Conservation (phyloP, 2,888 invertebrate species). For the Agriopis marginaria region DNA sequence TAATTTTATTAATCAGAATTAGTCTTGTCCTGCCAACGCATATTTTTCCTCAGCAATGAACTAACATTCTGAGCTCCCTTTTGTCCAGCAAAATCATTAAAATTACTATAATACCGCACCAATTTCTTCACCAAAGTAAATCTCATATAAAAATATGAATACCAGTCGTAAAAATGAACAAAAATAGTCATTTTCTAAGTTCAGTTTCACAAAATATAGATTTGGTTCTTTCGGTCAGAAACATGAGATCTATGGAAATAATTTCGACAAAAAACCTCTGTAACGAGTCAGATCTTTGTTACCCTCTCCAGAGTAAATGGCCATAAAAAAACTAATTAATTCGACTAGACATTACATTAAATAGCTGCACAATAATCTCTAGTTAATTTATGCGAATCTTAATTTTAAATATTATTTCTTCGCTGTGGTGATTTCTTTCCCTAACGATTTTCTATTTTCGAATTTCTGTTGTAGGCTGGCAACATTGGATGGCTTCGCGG, state of each 20-base stretch:
- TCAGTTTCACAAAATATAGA: constrained; percentile 9
- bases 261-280: constrained; percentile 31
- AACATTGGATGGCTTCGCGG: constrained; percentile 89
- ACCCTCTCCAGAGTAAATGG: constrained; percentile 43
- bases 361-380: constrained; percentile 46
- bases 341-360: constrained; percentile 54
- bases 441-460: constrained; percentile 86
- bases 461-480: constrained; percentile 93
- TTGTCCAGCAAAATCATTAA: constrained; percentile 15
- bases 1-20: not conserved
- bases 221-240: constrained; percentile 11
- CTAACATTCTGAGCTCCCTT: constrained; percentile 36
- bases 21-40: constrained; percentile 1
- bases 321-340: constrained; percentile 49
- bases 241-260: constrained; percentile 24
- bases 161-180: constrained; percentile 41
- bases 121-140: constrained; percentile 9
- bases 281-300: constrained; percentile 48
- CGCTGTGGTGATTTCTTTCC: constrained; percentile 71
- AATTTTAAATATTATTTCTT: constrained; percentile 61
- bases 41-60: not conserved
- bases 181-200: constrained; percentile 23
- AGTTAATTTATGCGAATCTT: constrained; percentile 26
- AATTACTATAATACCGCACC: constrained; percentile 10
- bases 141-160: constrained; percentile 67